These are phyloP conservation scores for honey bee (Apis mellifera) DNA, from an alignment of 1,140 invertebrate genomes.

Conservation along the genomic window Amel_HAv3.1 CM009945.2:6532501-6533000, in stretches of 20 bases:
- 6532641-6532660: conserved; percentile 39
- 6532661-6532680: conserved; percentile 46
- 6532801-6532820: conserved; percentile 87
- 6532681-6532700: conserved; percentile 76
- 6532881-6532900: no score
- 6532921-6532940: conserved; percentile 78
- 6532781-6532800: conserved; percentile 82
- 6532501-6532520: background rate
- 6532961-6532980: conserved; percentile 89
- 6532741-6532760: background rate
- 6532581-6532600: background rate
- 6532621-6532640: conserved; percentile 76
- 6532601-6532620: conserved; percentile 73
- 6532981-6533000: conserved; percentile 82
- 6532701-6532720: conserved; percentile 45
- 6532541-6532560: background rate
- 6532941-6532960: conserved; percentile 85
- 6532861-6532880: conserved; percentile 55
- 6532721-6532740: conserved; percentile 35
- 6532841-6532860: conserved; percentile 87
- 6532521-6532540: background rate
- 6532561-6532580: background rate
- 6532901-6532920: background rate
- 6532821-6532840: conserved; percentile 93
- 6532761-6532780: conserved; percentile 38